Base-by-base conservation (phyloP, 2,113 vertebrate genomes). In the Prunella himalayana region DNA sequence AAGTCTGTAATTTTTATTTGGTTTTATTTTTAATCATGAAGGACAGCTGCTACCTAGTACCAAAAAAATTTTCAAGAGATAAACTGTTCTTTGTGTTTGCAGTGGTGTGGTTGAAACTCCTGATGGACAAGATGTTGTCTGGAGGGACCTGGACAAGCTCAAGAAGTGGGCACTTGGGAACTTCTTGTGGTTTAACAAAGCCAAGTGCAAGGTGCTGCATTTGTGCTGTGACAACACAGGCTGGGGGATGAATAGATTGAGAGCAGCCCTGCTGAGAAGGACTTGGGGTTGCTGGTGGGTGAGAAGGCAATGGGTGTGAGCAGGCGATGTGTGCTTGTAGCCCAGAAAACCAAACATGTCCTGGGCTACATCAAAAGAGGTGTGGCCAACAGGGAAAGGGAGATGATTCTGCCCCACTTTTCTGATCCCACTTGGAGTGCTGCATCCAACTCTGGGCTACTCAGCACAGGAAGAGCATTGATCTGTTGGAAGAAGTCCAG, bases 181-280 rank as follows among this genome's bases (percentile, higher is more conserved):
- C 5, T 1, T n/a, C 15, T 25, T 25, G 12, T 9, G 20, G 20
- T 30, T 23, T 41, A 39, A 53, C 16, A 53, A 75, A 24, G 28
- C 11, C 28, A n/a, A 10, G n/a, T 47, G 30, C 9, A 41, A 60
- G n/a, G n/a, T 69, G 10, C 47, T 69, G 39, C 41, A 17, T 10
- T 8, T 21, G 30, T 17, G 11, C 19, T 47, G 39, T 10, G 61
- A 31, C 39, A 47, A 6, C 20, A 25, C 13, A 15, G 45, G 13
- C n/a, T 53, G 13, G 20, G 13, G 20, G 8, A 47, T 41, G 14
- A 14, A 39, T 2, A 27, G 21, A 22, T 19, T 0, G 0, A 41
- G 16, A 31, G 10, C n/a, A 69, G 47, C 47, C 24, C 21, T 61
- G 9, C 14, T 2, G 7, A 30, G 60, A 21, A 68, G 28, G 20